Conservation (phyloP, 2,888 invertebrate species). For the Polydrusus pterygomalis region DNA sequence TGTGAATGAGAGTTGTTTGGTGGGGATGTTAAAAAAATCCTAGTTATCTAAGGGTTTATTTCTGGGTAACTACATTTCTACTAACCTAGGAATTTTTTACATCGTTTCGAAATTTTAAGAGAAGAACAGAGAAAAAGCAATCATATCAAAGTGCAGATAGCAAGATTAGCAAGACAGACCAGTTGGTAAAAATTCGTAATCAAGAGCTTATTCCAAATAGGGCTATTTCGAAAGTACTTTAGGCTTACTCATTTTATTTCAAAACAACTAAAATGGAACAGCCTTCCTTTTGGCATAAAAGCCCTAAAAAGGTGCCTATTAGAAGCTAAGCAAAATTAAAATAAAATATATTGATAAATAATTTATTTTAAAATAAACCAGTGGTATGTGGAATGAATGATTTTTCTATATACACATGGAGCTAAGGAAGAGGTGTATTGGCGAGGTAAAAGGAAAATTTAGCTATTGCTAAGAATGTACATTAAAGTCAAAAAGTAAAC, state of each 20-base stretch:
- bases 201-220: slow-evolving; percentile 8
- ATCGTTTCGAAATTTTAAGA: not conserved
- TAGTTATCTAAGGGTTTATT: not conserved
- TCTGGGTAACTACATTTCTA: not conserved
- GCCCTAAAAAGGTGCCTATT: slow-evolving; percentile 7
- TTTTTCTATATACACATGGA: slow-evolving; percentile 63
- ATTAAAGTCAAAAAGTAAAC: slow-evolving; percentile 11
- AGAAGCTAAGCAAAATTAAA: slow-evolving; percentile 32
- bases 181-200: slow-evolving; percentile 6
- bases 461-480: slow-evolving; percentile 16
- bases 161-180: slow-evolving; percentile 3
- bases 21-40: slow-evolving; percentile 26
- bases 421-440: slow-evolving; percentile 55
- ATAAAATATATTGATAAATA: slow-evolving; percentile 18
- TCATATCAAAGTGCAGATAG: slow-evolving; percentile 39
- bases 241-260: not conserved
- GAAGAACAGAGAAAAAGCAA: slow-evolving; percentile 44
- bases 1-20: slow-evolving; percentile 39
- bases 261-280: not conserved
- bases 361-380: slow-evolving; percentile 68
- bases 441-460: slow-evolving; percentile 27
- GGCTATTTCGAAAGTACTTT: not conserved
- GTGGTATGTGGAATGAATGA: slow-evolving; percentile 71
- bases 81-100: slow-evolving; percentile 15
- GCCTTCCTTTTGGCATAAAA: not conserved